These are phyloP conservation scores for Venustoraphidia nigricollis DNA, from an alignment of 2,888 invertebrate species.

Conservation along the genomic window DNA sequence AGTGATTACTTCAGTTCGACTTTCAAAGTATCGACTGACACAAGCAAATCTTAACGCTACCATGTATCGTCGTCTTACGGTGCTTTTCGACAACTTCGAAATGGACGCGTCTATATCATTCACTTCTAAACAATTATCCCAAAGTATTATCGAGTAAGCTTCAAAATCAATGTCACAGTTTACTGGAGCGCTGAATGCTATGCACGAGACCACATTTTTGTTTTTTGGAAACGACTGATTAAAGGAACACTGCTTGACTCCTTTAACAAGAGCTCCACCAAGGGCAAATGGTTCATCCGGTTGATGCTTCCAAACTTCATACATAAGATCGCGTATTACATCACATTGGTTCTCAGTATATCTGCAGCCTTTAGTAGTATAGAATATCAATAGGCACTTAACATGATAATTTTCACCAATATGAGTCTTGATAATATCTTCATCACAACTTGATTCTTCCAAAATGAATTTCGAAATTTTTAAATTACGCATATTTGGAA, in stretches of 20 bases:
- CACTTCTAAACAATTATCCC: constrained; percentile 1
- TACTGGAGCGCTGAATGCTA: constrained; percentile 2
- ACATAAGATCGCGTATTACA: neutral
- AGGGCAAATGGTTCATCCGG: neutral
- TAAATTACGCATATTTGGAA: constrained; percentile 2
- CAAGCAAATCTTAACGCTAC: constrained; percentile 4
- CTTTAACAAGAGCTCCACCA: constrained; percentile 1
- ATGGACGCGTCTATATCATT: neutral
- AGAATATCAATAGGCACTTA: constrained; percentile 1
- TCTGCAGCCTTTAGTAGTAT: neutral
- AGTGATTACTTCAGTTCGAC: neutral
- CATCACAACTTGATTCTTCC: neutral
- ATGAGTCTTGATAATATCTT: neutral
- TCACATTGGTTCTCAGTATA: neutral
- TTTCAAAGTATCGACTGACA: constrained; percentile 1
- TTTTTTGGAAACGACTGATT: neutral
- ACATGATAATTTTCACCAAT: constrained; percentile 1
- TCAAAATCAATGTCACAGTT: neutral
- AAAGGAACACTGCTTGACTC: neutral
- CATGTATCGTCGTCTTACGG: neutral
- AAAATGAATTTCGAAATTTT: constrained; percentile 1
- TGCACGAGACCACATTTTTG: neutral
- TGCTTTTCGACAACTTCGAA: neutral
- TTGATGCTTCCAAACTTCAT: neutral
- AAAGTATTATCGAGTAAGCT: constrained; percentile 1